Evolutionary conservation across 1,140 invertebrate species (phyloP).

Genomic region (Drosophila simulans): DNA sequence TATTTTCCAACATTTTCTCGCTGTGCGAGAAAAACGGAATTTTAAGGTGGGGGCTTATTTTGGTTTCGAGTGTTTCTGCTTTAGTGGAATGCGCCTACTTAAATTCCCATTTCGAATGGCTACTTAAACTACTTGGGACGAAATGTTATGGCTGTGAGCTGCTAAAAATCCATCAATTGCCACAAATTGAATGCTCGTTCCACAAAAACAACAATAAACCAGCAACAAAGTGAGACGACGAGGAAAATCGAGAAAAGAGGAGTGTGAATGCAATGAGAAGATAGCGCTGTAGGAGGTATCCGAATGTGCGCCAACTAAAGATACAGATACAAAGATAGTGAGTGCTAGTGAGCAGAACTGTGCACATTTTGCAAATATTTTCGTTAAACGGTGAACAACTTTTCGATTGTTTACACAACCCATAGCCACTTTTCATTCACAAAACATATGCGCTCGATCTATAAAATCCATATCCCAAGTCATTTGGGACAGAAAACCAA

Average conservation of each 20-base stretch:
- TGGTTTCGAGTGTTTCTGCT: slow-evolving; percentile 16
- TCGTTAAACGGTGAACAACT: slow-evolving; percentile 21
- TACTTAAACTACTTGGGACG: slow-evolving; percentile 73
- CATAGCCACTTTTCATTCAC: slow-evolving; percentile 4
- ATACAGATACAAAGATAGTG: neutral
- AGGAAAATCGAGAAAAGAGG: neutral
- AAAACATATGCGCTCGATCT: neutral
- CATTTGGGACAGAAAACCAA: neutral
- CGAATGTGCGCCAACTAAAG: neutral
- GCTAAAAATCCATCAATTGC: slow-evolving; percentile 77
- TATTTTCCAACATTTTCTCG: neutral
- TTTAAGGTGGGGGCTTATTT: neutral
- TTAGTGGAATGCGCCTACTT: slow-evolving; percentile 60
- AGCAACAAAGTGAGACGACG: slow-evolving; percentile 4
- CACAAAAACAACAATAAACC: slow-evolving; percentile 30
- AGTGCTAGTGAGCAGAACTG: too few relatives aligned
- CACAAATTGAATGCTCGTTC: slow-evolving; percentile 49
- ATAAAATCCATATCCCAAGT: neutral
- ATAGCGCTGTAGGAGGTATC: slow-evolving; percentile 18
- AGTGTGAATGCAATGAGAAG: slow-evolving; percentile 6
- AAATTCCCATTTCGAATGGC: slow-evolving; percentile 67
- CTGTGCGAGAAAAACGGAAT: neutral
- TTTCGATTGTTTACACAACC: slow-evolving; percentile 6
- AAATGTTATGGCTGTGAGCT: slow-evolving; percentile 50
- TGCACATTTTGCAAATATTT: slow-evolving; percentile 31